Evolutionary conservation across 2,888 invertebrate species (phyloP).

Genomic region (Drosophila pseudotalamancana): DNA sequence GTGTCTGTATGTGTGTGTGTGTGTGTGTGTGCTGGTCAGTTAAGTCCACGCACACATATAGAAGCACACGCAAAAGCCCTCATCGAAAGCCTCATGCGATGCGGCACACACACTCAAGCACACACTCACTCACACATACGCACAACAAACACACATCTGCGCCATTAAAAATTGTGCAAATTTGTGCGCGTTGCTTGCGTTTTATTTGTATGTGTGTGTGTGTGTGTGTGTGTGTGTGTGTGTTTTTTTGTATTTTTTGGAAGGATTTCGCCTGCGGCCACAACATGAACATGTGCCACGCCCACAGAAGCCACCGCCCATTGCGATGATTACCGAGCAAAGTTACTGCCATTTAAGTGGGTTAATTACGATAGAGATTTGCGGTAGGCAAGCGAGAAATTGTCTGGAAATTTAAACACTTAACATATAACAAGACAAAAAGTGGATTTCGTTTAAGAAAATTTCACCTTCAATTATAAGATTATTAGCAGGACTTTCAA

Average conservation of each 20-base stretch:
- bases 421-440: conserved; percentile 21
- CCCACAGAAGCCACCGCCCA: conserved; percentile 44
- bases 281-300: conserved; percentile 34
- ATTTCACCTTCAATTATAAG: not conserved
- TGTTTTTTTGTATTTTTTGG: conserved; percentile 11
- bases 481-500: not conserved
- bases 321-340: conserved; percentile 44
- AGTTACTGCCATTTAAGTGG: conserved; percentile 60
- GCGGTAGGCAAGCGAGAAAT: conserved; percentile 38
- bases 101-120: conserved; percentile 12
- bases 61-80: conserved; percentile 40
- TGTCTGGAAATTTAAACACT: conserved; percentile 25
- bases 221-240: too few species aligned
- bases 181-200: conserved; percentile 60
- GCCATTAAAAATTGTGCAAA: conserved; percentile 70
- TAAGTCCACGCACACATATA: conserved; percentile 48
- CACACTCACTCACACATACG: conserved; percentile 4
- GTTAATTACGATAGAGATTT: conserved; percentile 68
- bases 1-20: conserved; percentile 19
- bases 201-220: too few species aligned
- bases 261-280: conserved; percentile 36
- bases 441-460: conserved; percentile 11
- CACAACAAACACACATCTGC: conserved; percentile 18
- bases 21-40: conserved; percentile 50
- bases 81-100: conserved; percentile 51